Conservation (phyloP, 2,888 invertebrate species). For the Caenorhabditis imperialis region DNA sequence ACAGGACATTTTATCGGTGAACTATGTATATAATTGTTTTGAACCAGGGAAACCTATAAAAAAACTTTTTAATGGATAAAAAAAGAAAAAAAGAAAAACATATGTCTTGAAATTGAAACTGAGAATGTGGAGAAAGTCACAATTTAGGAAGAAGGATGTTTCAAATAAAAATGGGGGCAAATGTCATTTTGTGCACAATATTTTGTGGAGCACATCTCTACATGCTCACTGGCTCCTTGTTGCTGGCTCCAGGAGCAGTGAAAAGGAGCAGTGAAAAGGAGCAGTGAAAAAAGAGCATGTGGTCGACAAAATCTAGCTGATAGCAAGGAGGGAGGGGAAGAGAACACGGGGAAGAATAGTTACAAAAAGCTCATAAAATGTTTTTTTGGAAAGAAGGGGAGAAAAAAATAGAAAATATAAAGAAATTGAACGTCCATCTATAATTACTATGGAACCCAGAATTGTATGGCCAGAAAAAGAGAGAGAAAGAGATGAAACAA, state of each 20-base stretch:
- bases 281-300: constrained; percentile 8
- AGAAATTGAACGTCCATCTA: constrained; percentile 17
- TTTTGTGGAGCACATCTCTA: constrained; percentile 50
- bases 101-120: no score
- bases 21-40: no score
- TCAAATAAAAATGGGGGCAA: constrained; percentile 16
- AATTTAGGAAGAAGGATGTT: no score
- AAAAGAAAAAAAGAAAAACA: no score
- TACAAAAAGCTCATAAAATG: constrained; percentile 50
- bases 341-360: constrained; percentile 31
- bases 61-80: background rate
- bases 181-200: constrained; percentile 52
- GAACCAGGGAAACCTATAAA: background rate
- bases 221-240: background rate
- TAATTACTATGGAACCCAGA: constrained; percentile 36
- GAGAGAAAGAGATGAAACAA: constrained; percentile 17
- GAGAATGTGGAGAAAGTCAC: no score
- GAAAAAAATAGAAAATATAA: background rate
- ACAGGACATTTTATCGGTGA: constrained; percentile 18
- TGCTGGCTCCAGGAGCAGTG: background rate
- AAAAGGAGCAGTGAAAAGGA: constrained; percentile 6
- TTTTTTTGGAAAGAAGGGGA: background rate
- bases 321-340: constrained; percentile 6
- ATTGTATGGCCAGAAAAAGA: constrained; percentile 38
- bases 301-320: constrained; percentile 36